Evolutionary conservation across 2,797 vertebrate genomes (phyloP).

Genomic region (Tokudaia tokunoshimensis): DNA sequence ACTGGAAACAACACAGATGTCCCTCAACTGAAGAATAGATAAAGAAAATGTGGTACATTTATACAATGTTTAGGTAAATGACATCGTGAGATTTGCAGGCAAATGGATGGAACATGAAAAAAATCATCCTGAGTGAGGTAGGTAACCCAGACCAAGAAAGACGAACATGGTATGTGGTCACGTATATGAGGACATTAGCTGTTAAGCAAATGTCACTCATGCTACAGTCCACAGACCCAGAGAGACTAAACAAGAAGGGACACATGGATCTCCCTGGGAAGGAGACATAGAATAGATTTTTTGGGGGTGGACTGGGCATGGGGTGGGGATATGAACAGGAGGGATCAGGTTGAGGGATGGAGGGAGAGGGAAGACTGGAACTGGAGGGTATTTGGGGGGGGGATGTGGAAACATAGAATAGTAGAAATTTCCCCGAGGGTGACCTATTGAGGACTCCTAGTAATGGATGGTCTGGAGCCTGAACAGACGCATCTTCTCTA

Average conservation of each 20-base stretch:
- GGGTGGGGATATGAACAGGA: not conserved
- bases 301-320: not conserved
- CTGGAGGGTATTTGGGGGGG: not conserved
- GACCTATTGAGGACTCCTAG: not conserved
- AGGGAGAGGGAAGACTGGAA: not conserved
- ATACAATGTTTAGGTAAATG: not conserved
- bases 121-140: not conserved
- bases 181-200: not conserved
- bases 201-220: not conserved
- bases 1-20: not conserved
- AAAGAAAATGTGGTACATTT: not conserved
- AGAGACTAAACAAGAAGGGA: not conserved
- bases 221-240: not conserved
- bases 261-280: not conserved
- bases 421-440: not conserved
- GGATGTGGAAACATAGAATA: not conserved
- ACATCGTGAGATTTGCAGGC: not conserved
- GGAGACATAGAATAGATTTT: not conserved
- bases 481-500: not conserved
- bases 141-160: not conserved
- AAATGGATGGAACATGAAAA: not conserved
- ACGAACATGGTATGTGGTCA: not conserved
- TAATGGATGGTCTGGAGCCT: not conserved
- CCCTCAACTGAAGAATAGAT: not conserved
- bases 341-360: not conserved